These are phyloP conservation scores for Periparus ater DNA, from an alignment of 2,797 vertebrate species.

Conservation along the genomic window DNA sequence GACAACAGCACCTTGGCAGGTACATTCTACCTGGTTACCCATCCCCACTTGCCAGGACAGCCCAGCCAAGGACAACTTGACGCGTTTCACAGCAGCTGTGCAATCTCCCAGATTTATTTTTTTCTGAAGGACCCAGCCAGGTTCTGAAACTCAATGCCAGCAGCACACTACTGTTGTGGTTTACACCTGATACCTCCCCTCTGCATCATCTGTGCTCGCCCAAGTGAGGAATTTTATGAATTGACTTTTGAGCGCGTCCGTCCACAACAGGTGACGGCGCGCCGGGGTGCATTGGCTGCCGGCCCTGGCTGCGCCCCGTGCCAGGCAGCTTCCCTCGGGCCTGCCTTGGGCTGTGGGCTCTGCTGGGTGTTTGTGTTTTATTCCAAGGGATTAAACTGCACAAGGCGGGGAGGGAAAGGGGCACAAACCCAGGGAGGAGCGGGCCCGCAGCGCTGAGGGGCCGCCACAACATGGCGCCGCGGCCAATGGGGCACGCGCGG, in stretches of 20 bases:
- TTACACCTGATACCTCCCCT: not conserved
- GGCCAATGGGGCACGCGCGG: not conserved
- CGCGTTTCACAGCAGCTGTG: not conserved
- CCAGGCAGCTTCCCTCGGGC: not conserved
- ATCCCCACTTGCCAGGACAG: not conserved
- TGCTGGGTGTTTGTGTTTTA: not conserved
- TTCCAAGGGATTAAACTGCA: not conserved
- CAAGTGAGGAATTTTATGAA: conserved; percentile 21
- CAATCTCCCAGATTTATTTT: not conserved
- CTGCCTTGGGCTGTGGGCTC: not conserved
- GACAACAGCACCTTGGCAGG: not conserved
- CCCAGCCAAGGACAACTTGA: not conserved
- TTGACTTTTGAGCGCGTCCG: not conserved
- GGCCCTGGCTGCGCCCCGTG: not conserved
- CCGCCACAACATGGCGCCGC: conserved; percentile 10
- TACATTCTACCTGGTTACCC: not conserved
- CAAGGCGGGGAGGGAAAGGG: fast-evolving
- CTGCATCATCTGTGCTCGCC: conserved; percentile 4
- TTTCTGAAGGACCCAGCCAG: not conserved
- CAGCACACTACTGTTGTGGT: not conserved
- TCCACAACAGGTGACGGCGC: not conserved
- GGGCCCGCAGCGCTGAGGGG: not conserved
- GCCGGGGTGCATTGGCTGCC: not conserved
- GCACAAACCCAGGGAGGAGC: not conserved
- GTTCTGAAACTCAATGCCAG: not conserved